phyloP scores from a whole-genome alignment of 2,888 invertebrate genomes.

The Drosophila buzzatii region DNA sequence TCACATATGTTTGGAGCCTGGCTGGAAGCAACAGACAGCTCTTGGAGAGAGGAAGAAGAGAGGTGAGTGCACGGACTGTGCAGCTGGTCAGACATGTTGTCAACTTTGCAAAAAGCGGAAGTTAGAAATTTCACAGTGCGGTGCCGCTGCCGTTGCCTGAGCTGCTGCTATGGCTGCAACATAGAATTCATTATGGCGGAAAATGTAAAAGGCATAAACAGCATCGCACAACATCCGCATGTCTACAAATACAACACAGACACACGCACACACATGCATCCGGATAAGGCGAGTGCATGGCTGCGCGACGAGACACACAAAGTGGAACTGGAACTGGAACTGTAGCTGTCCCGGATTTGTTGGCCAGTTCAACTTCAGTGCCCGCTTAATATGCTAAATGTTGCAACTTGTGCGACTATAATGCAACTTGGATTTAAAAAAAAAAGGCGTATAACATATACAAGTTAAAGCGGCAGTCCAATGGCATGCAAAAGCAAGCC shows the following conservation, averaged over 20 bases:
- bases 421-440: slow-evolving; percentile 30
- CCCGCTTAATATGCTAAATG: slow-evolving; percentile 73
- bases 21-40: slow-evolving; percentile 5
- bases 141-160: slow-evolving; percentile 9
- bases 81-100: slow-evolving; percentile 67
- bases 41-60: background rate
- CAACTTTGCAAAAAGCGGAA: slow-evolving; percentile 78
- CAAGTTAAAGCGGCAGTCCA: background rate
- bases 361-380: slow-evolving; percentile 51
- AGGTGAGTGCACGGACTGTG: slow-evolving; percentile 3
- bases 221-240: slow-evolving; percentile 75
- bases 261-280: slow-evolving; percentile 29
- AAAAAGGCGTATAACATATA: background rate
- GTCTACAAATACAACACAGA: slow-evolving; percentile 32
- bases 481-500: background rate
- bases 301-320: slow-evolving; percentile 52
- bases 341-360: slow-evolving; percentile 31
- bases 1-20: background rate
- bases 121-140: slow-evolving; percentile 77
- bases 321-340: slow-evolving; percentile 13
- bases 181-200: slow-evolving; percentile 76
- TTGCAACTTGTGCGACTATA: slow-evolving; percentile 60
- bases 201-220: slow-evolving; percentile 78
- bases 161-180: slow-evolving; percentile 21
- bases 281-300: slow-evolving; percentile 47